phyloP scores from a whole-genome alignment of 2,888 invertebrate genomes.

The Archips crataeganus region DNA sequence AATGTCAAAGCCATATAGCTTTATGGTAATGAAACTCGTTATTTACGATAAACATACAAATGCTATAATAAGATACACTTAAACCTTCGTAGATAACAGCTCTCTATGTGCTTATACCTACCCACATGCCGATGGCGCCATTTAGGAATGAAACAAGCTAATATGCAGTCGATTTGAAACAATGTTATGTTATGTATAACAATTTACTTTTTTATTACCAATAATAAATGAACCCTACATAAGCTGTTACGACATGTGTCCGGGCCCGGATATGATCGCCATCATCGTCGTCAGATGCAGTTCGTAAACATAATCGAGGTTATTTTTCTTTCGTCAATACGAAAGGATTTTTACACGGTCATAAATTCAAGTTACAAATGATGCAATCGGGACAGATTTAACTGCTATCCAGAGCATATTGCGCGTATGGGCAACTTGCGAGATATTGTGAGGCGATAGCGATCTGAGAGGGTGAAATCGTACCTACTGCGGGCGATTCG shows the following conservation, averaged over 20 bases:
- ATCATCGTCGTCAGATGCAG: constrained; percentile 4
- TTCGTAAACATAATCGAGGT: constrained; percentile 21
- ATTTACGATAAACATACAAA: neutral
- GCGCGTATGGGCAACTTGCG: constrained; percentile 28
- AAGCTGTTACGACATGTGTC: neutral
- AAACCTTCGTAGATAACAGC: constrained; percentile 1
- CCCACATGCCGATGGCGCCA: neutral
- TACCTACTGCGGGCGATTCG: constrained; percentile 41
- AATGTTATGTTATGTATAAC: constrained; percentile 2
- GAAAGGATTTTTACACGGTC: constrained; percentile 51
- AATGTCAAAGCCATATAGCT: constrained; percentile 10
- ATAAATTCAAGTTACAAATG: constrained; percentile 56
- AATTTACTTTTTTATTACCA: neutral
- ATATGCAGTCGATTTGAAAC: constrained; percentile 5
- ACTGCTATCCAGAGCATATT: constrained; percentile 50
- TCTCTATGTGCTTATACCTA: neutral
- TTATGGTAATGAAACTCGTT: constrained; percentile 12
- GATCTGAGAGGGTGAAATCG: constrained; percentile 43
- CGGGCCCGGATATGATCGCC: constrained; percentile 2
- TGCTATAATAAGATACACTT: constrained; percentile 1
- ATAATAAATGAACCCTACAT: neutral
- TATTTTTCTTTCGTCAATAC: constrained; percentile 50
- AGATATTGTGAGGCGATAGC: constrained; percentile 48
- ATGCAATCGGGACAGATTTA: constrained; percentile 53
- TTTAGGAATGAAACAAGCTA: constrained; percentile 9